Evolutionary conservation across 2,888 invertebrate genomes (phyloP), one percentile per base, ranked within the genome.

Genomic region (Tholera decimalis): DNA sequence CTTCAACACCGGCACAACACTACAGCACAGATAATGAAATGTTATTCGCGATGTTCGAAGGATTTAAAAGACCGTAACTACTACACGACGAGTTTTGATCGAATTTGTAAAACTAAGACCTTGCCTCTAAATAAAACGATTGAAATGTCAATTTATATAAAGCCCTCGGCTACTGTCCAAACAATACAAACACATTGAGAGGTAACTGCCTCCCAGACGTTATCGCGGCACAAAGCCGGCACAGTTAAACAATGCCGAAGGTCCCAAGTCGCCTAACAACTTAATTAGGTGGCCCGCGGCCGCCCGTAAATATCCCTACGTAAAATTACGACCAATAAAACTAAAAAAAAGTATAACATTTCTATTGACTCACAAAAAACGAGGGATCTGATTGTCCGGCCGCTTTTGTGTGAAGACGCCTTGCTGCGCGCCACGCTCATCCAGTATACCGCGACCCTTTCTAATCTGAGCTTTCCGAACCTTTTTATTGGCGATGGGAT

Each of bases 321-420:
- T 94, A 89, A 95, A 95, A 95, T 95, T 93, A 95, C 93, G 94
- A 92, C 92, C 92, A 91, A 94, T 95, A 94, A 94, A 94, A 93
- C 89, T 83, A 93, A 95, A 95, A 93, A 94, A 95, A 93, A 91
- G 89, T 92, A 94, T 94, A 93, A 94, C 93, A 94, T 94, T 95
- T 95, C 94, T 95, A 94, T 95, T 93, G 92, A 91, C 87, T 88
- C 88, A 94, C 92, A 95, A 95, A 95, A 95, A 95, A 91, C 85
- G 88, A 88, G 89, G 90, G 88, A 88, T 91, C 90, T 87, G 94
- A 94, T 93, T 93, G 94, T 94, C 91, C 92, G 91, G 85, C 77
- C 88, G 92, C 91, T 92, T 92, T 93, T 94, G 93, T 93, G 88
- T 88, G 85, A 88, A 89, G 93, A 93, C 92, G 89, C 89, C 94